phyloP scores from a whole-genome alignment of 1,140 invertebrate genomes.

The Drosophila parabipectinata region DNA sequence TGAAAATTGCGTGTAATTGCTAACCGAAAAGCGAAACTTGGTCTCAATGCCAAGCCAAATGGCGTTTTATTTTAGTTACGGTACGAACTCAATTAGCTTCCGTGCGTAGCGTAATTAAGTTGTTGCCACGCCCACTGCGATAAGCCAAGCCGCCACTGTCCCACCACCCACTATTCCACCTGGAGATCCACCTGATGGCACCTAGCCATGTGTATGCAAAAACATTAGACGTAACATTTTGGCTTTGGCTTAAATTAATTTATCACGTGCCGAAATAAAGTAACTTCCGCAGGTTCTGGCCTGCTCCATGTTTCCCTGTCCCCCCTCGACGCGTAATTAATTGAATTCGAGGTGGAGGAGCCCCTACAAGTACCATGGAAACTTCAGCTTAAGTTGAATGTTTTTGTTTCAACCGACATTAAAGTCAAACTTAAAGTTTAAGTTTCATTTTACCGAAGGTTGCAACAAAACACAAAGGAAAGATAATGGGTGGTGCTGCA shows the following conservation, averaged over 20 bases:
- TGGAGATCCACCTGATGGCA: conserved; percentile 21
- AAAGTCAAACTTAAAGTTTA: conserved; percentile 35
- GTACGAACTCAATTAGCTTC: conserved; percentile 69
- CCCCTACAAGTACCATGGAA: conserved; percentile 27
- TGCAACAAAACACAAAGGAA: background rate
- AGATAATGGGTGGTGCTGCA: conserved; percentile 1
- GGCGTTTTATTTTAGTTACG: conserved; percentile 43
- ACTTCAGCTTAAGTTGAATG: conserved; percentile 8
- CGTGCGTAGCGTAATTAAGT: conserved; percentile 60
- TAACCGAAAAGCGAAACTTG: conserved; percentile 42
- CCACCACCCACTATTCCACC: background rate
- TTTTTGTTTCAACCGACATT: conserved; percentile 6
- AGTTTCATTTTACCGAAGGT: conserved; percentile 20
- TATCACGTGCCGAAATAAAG: conserved; percentile 79
- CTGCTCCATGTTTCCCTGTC: conserved; percentile 9
- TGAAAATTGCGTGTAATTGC: conserved; percentile 63
- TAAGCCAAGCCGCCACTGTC: background rate
- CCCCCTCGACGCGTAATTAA: conserved; percentile 61
- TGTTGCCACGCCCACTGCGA: conserved; percentile 53
- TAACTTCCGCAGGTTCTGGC: conserved; percentile 32
- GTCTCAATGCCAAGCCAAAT: conserved; percentile 54
- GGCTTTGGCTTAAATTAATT: conserved; percentile 70
- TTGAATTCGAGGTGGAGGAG: conserved; percentile 59
- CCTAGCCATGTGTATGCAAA: conserved; percentile 55
- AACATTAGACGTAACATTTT: conserved; percentile 57